Evolutionary conservation across 2,888 invertebrate species (phyloP), one percentile per base, ranked within the genome.

Genomic region (Cenopis cana): DNA sequence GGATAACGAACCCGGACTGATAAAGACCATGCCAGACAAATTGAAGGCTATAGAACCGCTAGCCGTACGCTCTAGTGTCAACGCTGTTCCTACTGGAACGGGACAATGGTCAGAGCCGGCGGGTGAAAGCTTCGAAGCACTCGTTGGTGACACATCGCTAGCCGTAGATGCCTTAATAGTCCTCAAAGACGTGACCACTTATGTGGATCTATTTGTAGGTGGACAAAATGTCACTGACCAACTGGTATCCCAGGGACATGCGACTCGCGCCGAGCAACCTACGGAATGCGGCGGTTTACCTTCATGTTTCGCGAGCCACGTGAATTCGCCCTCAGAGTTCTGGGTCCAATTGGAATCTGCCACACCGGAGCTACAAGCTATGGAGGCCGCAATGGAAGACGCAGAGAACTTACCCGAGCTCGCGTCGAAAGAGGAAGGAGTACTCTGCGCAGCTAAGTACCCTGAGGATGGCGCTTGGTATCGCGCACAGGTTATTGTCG

Each of bases 311-410:
- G 95, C 97, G 0, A 96, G 96, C 74, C 96, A 97, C 79, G 93
- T 96, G 0, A 96, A 96, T 82, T 95, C 96, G 0, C 95, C 97
- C 0, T 94, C 94, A 0, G 96, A 97, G 79, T 97, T 97, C 83
- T 97, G 96, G 95, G 94, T 97, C 20, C 97, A 97, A 80, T 91
- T 96, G 74, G 96, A 96, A 78, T 94, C 95, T n/a, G 89, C 92
- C 0, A 82, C 91, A 0, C 75, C 86, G 0, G 95, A 95, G 9
- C 79, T 96, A 46, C 95, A 95, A 73, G 81, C 94, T 11, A 94
- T 96, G 83, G 94, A 94, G 72, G 85, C 93, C 0, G 94, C 94
- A 71, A 89, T 96, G 85, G 86, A 89, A 0, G 93, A 94, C 18
- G 94, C 94, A 0, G 92, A 94, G 41, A 90, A 89, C 75, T 94